These are phyloP conservation scores for Ornithoptera priamus DNA, from an alignment of 2,888 invertebrate species.

Conservation along the genomic window DNA sequence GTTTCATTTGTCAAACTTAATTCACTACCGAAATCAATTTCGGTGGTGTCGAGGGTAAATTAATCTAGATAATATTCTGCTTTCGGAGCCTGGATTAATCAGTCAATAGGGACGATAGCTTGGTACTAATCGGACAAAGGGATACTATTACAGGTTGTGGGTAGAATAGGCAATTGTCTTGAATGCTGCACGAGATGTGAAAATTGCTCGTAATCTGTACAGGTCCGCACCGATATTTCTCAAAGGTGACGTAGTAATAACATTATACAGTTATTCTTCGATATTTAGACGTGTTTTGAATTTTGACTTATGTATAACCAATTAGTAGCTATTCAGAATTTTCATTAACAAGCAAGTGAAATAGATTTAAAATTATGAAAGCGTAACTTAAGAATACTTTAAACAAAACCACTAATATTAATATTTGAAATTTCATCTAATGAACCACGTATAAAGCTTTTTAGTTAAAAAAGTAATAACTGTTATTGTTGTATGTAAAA, in stretches of 20 bases:
- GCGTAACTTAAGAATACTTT: no score
- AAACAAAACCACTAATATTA: no score
- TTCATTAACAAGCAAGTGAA: not conserved
- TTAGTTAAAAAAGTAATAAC: no score
- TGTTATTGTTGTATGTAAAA: no score
- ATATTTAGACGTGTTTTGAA: conserved; percentile 2
- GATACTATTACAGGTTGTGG: conserved; percentile 51
- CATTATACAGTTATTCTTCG: conserved; percentile 37
- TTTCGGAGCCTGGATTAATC: not conserved
- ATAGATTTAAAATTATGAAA: not conserved
- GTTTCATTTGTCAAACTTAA: not conserved
- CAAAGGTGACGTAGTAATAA: conserved; percentile 37
- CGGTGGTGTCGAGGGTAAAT: not conserved
- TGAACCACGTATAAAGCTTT: no score
- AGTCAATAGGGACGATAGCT: not conserved
- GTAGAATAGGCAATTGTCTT: conserved; percentile 61
- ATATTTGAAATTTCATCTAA: no score
- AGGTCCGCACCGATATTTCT: conserved; percentile 48
- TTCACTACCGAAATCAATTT: not conserved
- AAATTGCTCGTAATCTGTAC: conserved; percentile 38
- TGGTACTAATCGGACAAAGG: conserved; percentile 36
- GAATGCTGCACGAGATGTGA: conserved; percentile 38
- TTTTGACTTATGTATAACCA: not conserved
- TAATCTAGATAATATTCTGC: not conserved
- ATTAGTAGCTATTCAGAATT: not conserved